A percentile compares a stretch with the other conserved stretches of the same genome.
Evolutionary conservation across 2,113 vertebrate species (phyloP).

Genomic region (Chloropsis hardwickii): DNA sequence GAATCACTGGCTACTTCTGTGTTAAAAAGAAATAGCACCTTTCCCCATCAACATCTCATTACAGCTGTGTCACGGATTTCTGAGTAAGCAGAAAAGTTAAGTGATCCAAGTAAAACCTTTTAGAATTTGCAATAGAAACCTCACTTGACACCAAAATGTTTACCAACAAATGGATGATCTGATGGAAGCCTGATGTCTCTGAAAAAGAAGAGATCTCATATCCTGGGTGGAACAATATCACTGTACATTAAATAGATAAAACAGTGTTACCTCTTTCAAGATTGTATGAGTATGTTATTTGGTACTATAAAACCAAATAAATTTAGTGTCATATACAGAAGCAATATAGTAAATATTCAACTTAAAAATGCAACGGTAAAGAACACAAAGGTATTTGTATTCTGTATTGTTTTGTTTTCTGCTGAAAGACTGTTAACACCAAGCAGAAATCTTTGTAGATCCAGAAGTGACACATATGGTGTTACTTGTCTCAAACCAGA

Average conservation of each 20-base stretch:
- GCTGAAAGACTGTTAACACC: neutral
- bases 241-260: neutral
- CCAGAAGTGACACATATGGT: accelerated
- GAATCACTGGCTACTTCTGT: neutral
- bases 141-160: neutral
- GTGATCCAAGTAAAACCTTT: neutral
- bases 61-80: neutral
- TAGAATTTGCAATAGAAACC: neutral
- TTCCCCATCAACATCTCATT: neutral
- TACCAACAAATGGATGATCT: neutral
- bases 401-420: neutral
- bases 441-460: neutral
- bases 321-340: neutral
- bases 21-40: neutral
- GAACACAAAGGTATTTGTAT: neutral
- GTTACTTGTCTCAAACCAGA: neutral
- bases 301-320: neutral
- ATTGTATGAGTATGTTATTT: neutral
- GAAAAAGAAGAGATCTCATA: neutral
- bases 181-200: neutral
- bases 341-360: neutral
- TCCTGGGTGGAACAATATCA: neutral
- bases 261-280: neutral
- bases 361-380: neutral
- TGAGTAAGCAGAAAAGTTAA: neutral